Conservation (phyloP, 1,140 invertebrate species). For the Drosophila azteca region DNA sequence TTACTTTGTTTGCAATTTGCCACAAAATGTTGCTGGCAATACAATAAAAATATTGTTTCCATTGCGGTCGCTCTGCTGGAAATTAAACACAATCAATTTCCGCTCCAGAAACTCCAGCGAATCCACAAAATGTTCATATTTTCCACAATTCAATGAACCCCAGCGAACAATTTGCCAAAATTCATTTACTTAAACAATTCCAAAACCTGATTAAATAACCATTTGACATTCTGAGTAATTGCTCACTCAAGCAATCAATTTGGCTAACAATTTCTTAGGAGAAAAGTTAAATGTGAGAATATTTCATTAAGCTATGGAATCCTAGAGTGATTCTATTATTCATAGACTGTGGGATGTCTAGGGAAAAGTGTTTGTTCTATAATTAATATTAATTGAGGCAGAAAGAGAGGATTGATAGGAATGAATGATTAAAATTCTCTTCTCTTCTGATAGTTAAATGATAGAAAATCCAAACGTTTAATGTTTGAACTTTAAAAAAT, state of each 20-base stretch:
- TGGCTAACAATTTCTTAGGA: not conserved
- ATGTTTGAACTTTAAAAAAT: too few species aligned
- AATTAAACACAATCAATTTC: conserved; percentile 83
- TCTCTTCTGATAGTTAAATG: too few species aligned
- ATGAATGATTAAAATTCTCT: too few species aligned
- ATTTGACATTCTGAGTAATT: conserved; percentile 43
- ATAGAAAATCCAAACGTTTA: too few species aligned
- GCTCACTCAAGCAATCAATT: conserved; percentile 27
- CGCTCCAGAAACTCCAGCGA: conserved; percentile 64
- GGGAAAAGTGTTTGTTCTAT: too few species aligned
- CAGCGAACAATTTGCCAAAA: conserved; percentile 45
- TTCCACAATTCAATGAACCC: not conserved
- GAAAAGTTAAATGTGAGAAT: not conserved
- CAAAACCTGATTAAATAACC: conserved; percentile 38
- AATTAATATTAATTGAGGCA: too few species aligned
- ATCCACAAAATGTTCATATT: conserved; percentile 37
- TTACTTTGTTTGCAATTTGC: conserved; percentile 49
- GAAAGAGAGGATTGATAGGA: too few species aligned
- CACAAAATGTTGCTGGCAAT: conserved; percentile 28
- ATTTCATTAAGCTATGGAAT: not conserved
- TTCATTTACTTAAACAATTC: conserved; percentile 50
- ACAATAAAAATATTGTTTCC: conserved; percentile 1
- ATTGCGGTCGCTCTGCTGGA: conserved; percentile 68
- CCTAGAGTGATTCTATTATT: too few species aligned
- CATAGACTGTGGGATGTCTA: too few species aligned